These are phyloP conservation scores for Opisthograptis luteolata DNA, from an alignment of 2,888 invertebrate genomes.

Conservation along the genomic window DNA sequence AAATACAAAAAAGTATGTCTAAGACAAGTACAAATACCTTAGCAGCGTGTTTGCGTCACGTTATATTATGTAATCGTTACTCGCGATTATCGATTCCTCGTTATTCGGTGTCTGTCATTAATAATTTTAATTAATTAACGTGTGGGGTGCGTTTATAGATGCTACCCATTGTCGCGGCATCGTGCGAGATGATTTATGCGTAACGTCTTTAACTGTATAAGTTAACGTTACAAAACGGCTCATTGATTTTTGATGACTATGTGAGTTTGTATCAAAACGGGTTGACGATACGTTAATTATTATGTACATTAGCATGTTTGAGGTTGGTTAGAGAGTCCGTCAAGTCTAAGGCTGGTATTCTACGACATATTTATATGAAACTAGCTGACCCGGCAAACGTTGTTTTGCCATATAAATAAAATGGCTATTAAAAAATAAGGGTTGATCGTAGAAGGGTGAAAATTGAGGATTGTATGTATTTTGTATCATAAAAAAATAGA, in stretches of 20 bases:
- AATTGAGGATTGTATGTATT: too few relatives aligned
- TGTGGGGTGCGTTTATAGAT: conserved; percentile 39
- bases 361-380: too few relatives aligned
- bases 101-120: conserved; percentile 75
- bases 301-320: not conserved
- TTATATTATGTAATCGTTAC: conserved; percentile 28
- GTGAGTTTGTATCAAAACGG: conserved; percentile 37
- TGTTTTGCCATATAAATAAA: too few relatives aligned
- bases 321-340: too few relatives aligned
- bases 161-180: conserved; percentile 40
- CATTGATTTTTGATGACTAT: conserved; percentile 76
- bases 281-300: conserved; percentile 10
- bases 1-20: not conserved
- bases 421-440: too few relatives aligned
- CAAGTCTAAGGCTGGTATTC: too few relatives aligned
- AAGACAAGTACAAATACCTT: not conserved
- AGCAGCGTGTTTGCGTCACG: conserved; percentile 14
- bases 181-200: conserved; percentile 75
- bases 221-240: conserved; percentile 54
- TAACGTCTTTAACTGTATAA: conserved; percentile 29
- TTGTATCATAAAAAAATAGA: too few relatives aligned
- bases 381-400: too few relatives aligned
- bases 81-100: conserved; percentile 70
- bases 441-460: too few relatives aligned
- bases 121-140: conserved; percentile 80